These are phyloP conservation scores for Gadus macrocephalus DNA, from an alignment of 2,113 vertebrate genomes.

Conservation along the genomic window DNA sequence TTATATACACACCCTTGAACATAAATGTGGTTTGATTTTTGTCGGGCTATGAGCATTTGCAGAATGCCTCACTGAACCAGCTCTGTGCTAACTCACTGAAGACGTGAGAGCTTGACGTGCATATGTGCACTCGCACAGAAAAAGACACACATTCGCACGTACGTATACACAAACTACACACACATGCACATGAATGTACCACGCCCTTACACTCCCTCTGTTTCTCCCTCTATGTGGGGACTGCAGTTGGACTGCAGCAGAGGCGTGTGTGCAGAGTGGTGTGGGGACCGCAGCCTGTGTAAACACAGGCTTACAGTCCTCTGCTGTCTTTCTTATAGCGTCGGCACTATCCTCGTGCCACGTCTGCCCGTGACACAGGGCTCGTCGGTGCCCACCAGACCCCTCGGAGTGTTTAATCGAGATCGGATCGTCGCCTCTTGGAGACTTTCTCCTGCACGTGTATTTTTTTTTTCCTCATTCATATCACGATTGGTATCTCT, in stretches of 20 bases:
- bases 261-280: slow-evolving; percentile 28
- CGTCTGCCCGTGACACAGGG: too few species aligned
- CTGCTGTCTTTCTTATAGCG: background rate
- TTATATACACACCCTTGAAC: slow-evolving; percentile 52
- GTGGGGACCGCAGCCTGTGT: slow-evolving; percentile 13
- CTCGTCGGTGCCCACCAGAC: too few species aligned
- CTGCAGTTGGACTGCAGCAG: background rate
- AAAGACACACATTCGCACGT: slow-evolving; percentile 1
- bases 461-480: too few species aligned
- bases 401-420: too few species aligned
- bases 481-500: too few species aligned
- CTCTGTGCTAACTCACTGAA: slow-evolving; percentile 9
- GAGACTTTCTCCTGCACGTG: too few species aligned
- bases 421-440: too few species aligned
- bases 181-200: slow-evolving; percentile 6
- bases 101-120: too few species aligned
- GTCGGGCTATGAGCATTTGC: slow-evolving; percentile 39
- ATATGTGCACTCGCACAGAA: background rate
- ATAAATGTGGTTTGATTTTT: slow-evolving; percentile 29
- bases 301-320: slow-evolving; percentile 21
- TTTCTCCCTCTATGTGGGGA: too few species aligned
- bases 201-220: too few species aligned
- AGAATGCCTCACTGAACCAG: slow-evolving; percentile 30
- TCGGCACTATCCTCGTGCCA: too few species aligned
- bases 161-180: background rate